Evolutionary conservation across 2,797 vertebrate genomes (phyloP).

Genomic region (Moxostoma hubbsi): DNA sequence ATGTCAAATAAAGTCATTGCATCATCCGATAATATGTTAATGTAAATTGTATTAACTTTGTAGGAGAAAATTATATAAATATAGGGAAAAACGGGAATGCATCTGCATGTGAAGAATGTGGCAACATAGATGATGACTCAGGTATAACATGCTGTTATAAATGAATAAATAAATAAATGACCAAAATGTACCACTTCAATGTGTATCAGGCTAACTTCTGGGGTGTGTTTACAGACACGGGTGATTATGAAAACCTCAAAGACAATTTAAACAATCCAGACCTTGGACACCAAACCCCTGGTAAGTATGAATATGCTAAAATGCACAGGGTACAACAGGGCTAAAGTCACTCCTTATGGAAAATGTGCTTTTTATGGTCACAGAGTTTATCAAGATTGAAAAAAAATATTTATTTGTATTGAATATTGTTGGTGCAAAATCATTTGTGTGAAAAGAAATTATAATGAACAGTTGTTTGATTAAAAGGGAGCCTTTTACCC

Average conservation of each 20-base stretch:
- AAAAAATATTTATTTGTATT: no score
- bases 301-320: constrained; percentile 16
- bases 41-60: background rate
- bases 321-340: no score
- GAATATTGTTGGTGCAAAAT: no score
- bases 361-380: no score
- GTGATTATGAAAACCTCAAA: constrained; percentile 37
- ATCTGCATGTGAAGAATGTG: background rate
- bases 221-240: constrained; percentile 29
- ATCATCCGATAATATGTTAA: background rate
- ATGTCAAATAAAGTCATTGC: no score
- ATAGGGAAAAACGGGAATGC: background rate
- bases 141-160: background rate
- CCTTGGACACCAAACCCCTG: background rate
- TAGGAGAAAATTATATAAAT: constrained; percentile 23
- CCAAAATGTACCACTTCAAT: background rate
- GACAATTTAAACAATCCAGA: background rate
- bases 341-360: no score
- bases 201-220: constrained; percentile 6
- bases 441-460: no score
- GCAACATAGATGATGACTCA: background rate
- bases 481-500: no score
- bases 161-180: background rate
- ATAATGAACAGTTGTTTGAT: no score
- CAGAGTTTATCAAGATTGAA: no score